Evolutionary conservation across 2,797 vertebrate genomes (phyloP), one percentile per base, ranked within the genome.

Genomic region (Pelobates cultripes): DNA sequence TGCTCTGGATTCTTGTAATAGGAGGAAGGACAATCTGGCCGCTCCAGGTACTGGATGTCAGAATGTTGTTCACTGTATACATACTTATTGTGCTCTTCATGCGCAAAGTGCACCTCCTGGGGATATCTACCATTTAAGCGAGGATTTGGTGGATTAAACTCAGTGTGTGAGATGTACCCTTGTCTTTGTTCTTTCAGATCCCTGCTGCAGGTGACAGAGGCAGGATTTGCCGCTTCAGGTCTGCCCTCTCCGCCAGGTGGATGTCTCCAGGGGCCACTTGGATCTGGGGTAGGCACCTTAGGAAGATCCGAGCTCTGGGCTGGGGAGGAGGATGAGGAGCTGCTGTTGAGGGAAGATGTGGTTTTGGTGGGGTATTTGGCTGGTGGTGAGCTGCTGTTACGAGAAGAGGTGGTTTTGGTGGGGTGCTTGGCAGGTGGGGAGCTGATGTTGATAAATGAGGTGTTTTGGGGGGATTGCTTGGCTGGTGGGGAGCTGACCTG

Each of bases 1-100:
- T 64, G 57, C 42, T 45, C 43, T 43, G 43, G 2, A 45, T 84
- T 7, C n/a, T 47, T 75, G 77, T 76, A 84, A 43, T 44, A 74
- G 8, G 61, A 63, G 15, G 61, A 51, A 61, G 41, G 57, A 9
- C 47, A 71, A 28, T 12, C 66, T 45, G 67, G 28, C 4, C n/a
- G 80, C 13, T 55, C 45, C 43, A 7, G n/a, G 40, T 70, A 60
- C 10, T 51, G 47, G 3, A 15, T 51, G 51, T 45, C 42, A 1
- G 8, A 28, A 4, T 45, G 45, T 17, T 72, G 45, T 17, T 71
- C 15, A 17, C 40, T 43, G 7, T 79, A 44, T 42, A 66, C 44
- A 63, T 9, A 61, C 12, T 78, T 28, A 15, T 3, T 14, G n/a
- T 40, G 13, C 12, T 66, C 53, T 61, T 70, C 57, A 44, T 64